Conservation (phyloP, 2,797 vertebrate species). For the Scyliorhinus canicula region DNA sequence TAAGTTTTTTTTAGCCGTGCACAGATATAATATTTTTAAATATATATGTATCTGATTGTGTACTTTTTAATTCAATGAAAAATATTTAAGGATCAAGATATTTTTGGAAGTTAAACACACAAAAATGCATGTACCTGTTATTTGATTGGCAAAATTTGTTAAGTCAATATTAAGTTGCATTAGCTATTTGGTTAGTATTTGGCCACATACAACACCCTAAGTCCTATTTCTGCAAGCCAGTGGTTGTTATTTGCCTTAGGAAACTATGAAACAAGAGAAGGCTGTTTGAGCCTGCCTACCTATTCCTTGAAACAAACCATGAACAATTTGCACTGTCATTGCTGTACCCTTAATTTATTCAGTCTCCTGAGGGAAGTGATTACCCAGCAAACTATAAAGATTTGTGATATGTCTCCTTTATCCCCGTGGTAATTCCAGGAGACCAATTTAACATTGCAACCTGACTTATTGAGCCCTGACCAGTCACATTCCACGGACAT, state of each 20-base stretch:
- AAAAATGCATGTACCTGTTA: background rate
- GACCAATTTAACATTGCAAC: background rate
- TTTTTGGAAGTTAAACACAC: background rate
- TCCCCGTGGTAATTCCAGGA: background rate
- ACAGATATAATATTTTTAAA: background rate
- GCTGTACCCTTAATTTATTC: background rate
- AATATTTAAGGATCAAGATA: background rate
- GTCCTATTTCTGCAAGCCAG: background rate
- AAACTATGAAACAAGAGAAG: background rate
- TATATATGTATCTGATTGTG: background rate
- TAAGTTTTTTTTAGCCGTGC: background rate
- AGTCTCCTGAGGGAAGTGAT: background rate
- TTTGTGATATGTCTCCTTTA: background rate
- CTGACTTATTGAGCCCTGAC: background rate
- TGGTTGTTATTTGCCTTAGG: background rate
- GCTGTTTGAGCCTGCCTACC: background rate
- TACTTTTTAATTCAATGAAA: background rate
- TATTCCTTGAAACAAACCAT: background rate
- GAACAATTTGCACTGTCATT: background rate
- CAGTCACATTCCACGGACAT: constrained; percentile 24
- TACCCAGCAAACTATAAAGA: background rate
- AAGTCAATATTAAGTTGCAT: background rate
- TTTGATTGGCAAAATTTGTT: background rate
- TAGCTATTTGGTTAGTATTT: background rate
- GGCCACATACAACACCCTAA: background rate